phyloP scores from a whole-genome alignment of 30 jellyfish, hydroid and myxozoan genomes.

The Nemopilema nomurai region DNA sequence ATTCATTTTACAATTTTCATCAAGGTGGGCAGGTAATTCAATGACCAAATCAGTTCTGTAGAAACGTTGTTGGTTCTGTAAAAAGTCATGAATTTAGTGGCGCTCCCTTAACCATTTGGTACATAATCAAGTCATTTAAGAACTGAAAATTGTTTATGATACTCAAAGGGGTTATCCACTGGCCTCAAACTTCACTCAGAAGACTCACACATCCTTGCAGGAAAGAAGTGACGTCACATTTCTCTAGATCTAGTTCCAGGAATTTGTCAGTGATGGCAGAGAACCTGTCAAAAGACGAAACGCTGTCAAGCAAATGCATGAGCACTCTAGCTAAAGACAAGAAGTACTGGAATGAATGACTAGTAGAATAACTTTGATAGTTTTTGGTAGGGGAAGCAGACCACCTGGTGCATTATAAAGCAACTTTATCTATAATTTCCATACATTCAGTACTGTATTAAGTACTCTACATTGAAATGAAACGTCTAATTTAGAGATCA shows the following conservation, averaged over 20 bases:
- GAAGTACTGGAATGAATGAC: background rate
- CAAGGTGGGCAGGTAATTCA: too few species aligned
- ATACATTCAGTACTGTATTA: too few species aligned
- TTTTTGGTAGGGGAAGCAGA: background rate
- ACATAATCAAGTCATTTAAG: background rate
- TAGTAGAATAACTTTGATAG: background rate
- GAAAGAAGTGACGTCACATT: slow-evolving; percentile 36
- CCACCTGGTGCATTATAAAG: background rate
- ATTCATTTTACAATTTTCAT: too few species aligned
- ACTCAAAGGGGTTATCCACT: background rate
- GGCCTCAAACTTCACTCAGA: background rate
- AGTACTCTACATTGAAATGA: too few species aligned
- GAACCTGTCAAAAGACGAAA: slow-evolving; percentile 28
- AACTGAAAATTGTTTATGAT: background rate
- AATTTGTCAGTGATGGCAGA: slow-evolving; percentile 41
- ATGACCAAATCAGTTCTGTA: too few species aligned
- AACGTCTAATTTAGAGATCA: too few species aligned
- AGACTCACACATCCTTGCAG: slow-evolving; percentile 33
- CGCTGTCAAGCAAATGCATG: background rate
- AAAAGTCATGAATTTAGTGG: too few species aligned
- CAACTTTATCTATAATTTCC: background rate
- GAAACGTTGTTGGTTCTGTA: too few species aligned
- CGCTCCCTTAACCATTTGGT: too few species aligned
- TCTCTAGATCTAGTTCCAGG: slow-evolving; percentile 51
- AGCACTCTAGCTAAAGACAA: too few species aligned